These are phyloP conservation scores for Clanis bilineata DNA, from an alignment of 2,888 invertebrate genomes.

Conservation along the genomic window DNA sequence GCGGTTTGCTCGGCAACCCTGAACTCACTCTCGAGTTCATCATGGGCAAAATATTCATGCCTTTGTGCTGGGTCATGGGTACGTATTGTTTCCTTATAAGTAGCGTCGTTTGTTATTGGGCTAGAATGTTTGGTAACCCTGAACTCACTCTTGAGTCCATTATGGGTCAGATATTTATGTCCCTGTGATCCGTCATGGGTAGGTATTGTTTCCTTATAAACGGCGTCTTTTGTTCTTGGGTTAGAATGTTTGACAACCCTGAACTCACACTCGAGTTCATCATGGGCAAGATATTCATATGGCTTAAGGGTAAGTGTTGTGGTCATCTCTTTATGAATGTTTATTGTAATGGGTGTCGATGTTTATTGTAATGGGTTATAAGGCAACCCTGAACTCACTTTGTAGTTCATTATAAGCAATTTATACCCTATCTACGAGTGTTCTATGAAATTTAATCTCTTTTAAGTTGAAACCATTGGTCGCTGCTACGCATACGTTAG, in stretches of 20 bases:
- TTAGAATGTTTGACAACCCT: conserved; percentile 87
- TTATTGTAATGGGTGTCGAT: too few relatives aligned
- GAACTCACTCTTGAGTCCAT: conserved; percentile 86
- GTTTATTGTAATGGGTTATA: conserved; percentile 91
- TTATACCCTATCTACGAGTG: too few relatives aligned
- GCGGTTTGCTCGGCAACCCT: conserved; percentile 87
- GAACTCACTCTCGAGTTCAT: conserved; percentile 86
- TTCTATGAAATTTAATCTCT: too few relatives aligned
- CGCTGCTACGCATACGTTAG: too few relatives aligned
- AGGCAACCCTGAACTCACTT: conserved; percentile 83
- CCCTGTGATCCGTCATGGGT: conserved; percentile 94
- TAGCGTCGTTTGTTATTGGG: conserved; percentile 90
- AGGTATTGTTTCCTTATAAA: too few relatives aligned
- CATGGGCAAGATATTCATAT: conserved; percentile 94
- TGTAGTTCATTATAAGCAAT: conserved; percentile 90
- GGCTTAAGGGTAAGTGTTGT: conserved; percentile 91
- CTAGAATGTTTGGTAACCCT: conserved; percentile 87
- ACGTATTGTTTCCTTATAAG: too few relatives aligned
- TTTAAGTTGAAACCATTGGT: too few relatives aligned
- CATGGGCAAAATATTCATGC: conserved; percentile 94
- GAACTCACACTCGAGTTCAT: conserved; percentile 86
- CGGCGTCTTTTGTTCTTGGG: conserved; percentile 90
- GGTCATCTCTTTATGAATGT: too few relatives aligned
- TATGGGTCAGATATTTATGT: conserved; percentile 94
- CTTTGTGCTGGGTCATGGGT: conserved; percentile 94